A percentile compares a stretch with the other conserved stretches of the same genome.
Conservation (phyloP, 2,797 vertebrate genomes). For the Chelidonichthys spinosus region DNA sequence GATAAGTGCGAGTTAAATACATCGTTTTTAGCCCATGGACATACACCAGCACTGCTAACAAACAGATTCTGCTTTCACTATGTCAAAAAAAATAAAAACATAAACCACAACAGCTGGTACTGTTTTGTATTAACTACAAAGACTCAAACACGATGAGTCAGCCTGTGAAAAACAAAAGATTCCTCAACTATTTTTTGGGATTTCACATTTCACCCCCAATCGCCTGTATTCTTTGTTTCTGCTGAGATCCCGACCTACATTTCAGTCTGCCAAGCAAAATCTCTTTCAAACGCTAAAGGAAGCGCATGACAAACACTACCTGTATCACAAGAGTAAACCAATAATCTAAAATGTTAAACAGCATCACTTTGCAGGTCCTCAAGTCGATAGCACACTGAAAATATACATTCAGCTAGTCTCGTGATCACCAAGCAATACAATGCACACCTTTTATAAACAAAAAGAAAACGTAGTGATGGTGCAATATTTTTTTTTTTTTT, state of each 20-base stretch:
- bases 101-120: conserved; percentile 47
- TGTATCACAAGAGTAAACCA: conserved; percentile 25
- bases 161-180: conserved; percentile 28
- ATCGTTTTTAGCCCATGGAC: conserved; percentile 31
- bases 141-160: conserved; percentile 41
- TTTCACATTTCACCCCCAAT: conserved; percentile 17
- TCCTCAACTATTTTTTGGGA: conserved; percentile 41
- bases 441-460: conserved; percentile 34
- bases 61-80: conserved; percentile 30
- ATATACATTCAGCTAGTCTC: conserved; percentile 74
- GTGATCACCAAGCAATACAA: conserved; percentile 34
- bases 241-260: conserved; percentile 16
- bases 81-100: conserved; percentile 27
- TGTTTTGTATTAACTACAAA: conserved; percentile 29
- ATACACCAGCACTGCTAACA: conserved; percentile 22
- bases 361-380: conserved; percentile 44
- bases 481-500: conserved; percentile 31
- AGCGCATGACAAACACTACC: conserved; percentile 45
- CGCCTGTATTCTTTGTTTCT: conserved; percentile 11
- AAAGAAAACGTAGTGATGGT: conserved; percentile 30
- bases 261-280: conserved; percentile 15
- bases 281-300: conserved; percentile 8
- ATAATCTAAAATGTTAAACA: conserved; percentile 23
- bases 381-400: conserved; percentile 51
- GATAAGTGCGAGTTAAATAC: conserved; percentile 50